A percentile compares a stretch with the other conserved stretches of the same genome.
These are phyloP conservation scores for Tuberolachnus salignus DNA, from an alignment of 2,888 invertebrate genomes.

Conservation along the genomic window DNA sequence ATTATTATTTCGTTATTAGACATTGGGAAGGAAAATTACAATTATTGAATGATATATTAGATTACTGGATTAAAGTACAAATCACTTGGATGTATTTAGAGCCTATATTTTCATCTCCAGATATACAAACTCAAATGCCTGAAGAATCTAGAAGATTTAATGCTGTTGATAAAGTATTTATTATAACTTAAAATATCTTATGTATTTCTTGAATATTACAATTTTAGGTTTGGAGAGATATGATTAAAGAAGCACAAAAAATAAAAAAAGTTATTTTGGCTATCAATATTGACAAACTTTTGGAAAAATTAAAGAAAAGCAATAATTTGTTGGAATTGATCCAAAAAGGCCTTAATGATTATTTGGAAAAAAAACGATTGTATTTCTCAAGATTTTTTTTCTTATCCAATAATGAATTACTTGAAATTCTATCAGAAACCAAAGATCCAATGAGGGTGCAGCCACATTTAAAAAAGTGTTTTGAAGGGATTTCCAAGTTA, in stretches of 20 bases:
- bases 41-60: constrained; percentile 88
- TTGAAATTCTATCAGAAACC: constrained; percentile 87
- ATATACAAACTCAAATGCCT: constrained; percentile 98
- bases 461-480: constrained; percentile 94
- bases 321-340: constrained; percentile 85
- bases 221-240: constrained; percentile 85
- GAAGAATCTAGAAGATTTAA: constrained; percentile 90
- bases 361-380: constrained; percentile 85
- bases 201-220: background rate
- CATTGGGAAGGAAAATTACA: constrained; percentile 85
- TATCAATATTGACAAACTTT: constrained; percentile 85
- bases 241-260: constrained; percentile 81
- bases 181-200: background rate
- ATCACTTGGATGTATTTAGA: constrained; percentile 96
- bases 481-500: constrained; percentile 88
- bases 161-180: constrained; percentile 81
- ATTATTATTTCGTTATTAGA: constrained; percentile 8
- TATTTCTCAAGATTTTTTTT: constrained; percentile 85
- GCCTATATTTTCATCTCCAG: constrained; percentile 95
- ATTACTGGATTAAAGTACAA: constrained; percentile 95
- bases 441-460: constrained; percentile 91
- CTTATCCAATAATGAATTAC: constrained; percentile 75
- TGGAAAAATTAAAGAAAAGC: constrained; percentile 73
- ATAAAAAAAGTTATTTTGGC: constrained; percentile 85
- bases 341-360: constrained; percentile 85